phyloP scores from a whole-genome alignment of 2,113 vertebrate genomes.

The Lepus timidus region DNA sequence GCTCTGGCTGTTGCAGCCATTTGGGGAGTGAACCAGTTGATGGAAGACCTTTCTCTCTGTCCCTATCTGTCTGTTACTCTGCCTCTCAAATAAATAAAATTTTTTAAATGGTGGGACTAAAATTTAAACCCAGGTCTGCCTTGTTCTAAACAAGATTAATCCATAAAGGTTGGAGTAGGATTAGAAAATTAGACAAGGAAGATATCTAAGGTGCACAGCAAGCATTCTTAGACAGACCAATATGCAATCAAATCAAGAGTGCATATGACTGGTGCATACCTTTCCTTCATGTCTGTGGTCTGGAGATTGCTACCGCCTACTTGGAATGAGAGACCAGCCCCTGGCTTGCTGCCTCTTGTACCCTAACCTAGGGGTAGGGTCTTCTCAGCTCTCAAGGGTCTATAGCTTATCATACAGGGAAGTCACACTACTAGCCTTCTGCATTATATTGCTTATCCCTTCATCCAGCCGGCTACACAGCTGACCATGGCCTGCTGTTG shows the following conservation, averaged over 20 bases:
- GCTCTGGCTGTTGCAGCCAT: too few relatives aligned
- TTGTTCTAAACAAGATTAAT: not conserved
- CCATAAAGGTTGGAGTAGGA: not conserved
- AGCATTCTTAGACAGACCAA: not conserved
- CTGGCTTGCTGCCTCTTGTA: not conserved
- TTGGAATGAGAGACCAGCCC: not conserved
- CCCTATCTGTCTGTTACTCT: too few relatives aligned
- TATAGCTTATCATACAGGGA: not conserved
- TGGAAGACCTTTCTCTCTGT: too few relatives aligned
- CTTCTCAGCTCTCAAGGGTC: not conserved
- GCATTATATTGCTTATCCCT: not conserved
- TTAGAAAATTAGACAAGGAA: not conserved
- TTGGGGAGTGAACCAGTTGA: too few relatives aligned
- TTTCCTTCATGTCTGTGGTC: not conserved
- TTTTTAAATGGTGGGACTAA: not conserved
- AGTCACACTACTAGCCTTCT: not conserved
- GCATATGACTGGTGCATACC: not conserved
- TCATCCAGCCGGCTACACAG: not conserved
- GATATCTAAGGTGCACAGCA: not conserved
- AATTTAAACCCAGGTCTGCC: not conserved
- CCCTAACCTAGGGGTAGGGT: not conserved
- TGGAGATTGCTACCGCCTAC: not conserved
- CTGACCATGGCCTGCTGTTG: not conserved
- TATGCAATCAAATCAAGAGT: not conserved
- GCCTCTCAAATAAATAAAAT: too few relatives aligned